Evolutionary conservation across 2,888 invertebrate species (phyloP).

Genomic region (Scaptomyza polygonia): DNA sequence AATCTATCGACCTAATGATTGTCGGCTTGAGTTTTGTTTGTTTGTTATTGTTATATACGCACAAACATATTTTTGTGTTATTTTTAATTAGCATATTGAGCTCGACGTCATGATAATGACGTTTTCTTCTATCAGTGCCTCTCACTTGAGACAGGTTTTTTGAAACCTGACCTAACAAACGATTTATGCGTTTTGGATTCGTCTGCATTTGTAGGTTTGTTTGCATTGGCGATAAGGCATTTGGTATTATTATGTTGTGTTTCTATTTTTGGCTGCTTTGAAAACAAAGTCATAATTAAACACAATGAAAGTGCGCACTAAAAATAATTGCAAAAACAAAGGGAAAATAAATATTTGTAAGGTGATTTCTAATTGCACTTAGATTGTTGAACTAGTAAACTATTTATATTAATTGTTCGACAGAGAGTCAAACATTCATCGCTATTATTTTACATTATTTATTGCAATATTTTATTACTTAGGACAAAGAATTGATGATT

Average conservation of each 20-base stretch:
- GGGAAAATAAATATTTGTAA: slow-evolving; percentile 1
- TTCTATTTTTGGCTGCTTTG: slow-evolving; percentile 4
- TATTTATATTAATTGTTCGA: too few species aligned
- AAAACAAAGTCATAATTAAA: slow-evolving; percentile 37
- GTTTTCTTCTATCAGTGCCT: slow-evolving; percentile 11
- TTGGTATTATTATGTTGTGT: slow-evolving; percentile 12
- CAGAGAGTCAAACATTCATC: neutral
- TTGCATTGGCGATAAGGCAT: slow-evolving; percentile 30
- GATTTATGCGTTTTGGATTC: slow-evolving; percentile 24
- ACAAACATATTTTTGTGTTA: slow-evolving; percentile 6
- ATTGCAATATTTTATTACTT: neutral
- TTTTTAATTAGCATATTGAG: slow-evolving; percentile 18
- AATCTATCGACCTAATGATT: slow-evolving; percentile 30
- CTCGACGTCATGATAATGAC: slow-evolving; percentile 44
- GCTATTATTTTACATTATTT: too few species aligned
- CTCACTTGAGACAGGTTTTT: slow-evolving; percentile 42
- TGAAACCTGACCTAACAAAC: slow-evolving; percentile 50
- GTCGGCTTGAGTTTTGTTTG: neutral
- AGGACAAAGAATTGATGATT: slow-evolving; percentile 9
- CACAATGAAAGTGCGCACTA: slow-evolving; percentile 5
- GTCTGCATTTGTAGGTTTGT: slow-evolving; percentile 21
- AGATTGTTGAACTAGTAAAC: too few species aligned
- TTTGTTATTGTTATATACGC: neutral
- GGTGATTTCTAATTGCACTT: neutral
- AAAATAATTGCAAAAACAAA: slow-evolving; percentile 16